phyloP scores from a whole-genome alignment of 2,888 invertebrate genomes.

The Cephus rjabovi region DNA sequence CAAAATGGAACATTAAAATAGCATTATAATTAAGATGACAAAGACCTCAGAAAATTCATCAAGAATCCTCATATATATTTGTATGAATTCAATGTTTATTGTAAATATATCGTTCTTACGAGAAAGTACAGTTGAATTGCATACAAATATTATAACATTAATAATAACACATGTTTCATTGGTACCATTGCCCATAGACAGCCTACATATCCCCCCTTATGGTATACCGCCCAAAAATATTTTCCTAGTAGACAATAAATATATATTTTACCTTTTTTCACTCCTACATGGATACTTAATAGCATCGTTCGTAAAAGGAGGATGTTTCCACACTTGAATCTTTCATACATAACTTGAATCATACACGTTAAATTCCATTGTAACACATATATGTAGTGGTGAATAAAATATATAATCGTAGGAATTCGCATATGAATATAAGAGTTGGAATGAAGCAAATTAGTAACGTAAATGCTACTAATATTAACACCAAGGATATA shows the following conservation, averaged over 20 bases:
- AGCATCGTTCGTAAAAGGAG: too few relatives aligned
- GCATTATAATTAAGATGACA: background rate
- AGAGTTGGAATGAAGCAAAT: too few relatives aligned
- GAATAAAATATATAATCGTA: too few relatives aligned
- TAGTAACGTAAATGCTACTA: too few relatives aligned
- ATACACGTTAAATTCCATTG: too few relatives aligned
- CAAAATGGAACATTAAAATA: constrained; percentile 31
- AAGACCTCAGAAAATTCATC: background rate
- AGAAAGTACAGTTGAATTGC: constrained; percentile 30
- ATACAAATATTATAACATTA: constrained; percentile 34
- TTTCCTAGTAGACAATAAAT: constrained; percentile 39
- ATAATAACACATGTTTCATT: constrained; percentile 34
- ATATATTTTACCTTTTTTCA: constrained; percentile 30
- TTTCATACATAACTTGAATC: too few relatives aligned
- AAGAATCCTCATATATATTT: background rate
- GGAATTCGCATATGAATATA: too few relatives aligned
- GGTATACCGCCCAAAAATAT: constrained; percentile 28
- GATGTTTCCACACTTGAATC: too few relatives aligned
- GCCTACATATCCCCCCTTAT: background rate
- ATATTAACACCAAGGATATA: too few relatives aligned
- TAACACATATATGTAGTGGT: too few relatives aligned
- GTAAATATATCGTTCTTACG: constrained; percentile 36
- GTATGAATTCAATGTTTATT: constrained; percentile 35
- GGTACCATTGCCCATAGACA: constrained; percentile 21
- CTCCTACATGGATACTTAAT: too few relatives aligned